Evolutionary conservation across 37 sponge, comb jelly and placozoan genomes (phyloP), one percentile per base, ranked within the genome.

Genomic region (Theonella swinhoei): DNA sequence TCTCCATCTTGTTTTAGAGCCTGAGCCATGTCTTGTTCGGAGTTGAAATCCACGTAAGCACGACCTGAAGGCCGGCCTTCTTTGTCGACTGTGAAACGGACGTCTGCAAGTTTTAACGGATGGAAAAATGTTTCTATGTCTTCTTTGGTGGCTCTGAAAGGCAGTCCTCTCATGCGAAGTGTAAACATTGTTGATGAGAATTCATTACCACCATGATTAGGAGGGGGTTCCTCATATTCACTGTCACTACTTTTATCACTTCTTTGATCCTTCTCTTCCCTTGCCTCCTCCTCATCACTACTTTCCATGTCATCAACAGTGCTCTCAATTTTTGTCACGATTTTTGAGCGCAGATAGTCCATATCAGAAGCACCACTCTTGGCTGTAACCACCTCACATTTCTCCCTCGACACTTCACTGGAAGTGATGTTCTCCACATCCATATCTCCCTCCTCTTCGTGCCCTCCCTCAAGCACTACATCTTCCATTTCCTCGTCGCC

Each of bases 81-180:
- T 22, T 74, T 62, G 70, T 93, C 90, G 20, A 65, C 36, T 1
- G 87, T 89, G 59, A 91, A 73, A 14, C 99, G 64, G 32, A 96
- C 82, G 5, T 70, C 89, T 36, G 31, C 60, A 38, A 94, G 58
- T 3, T 62, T 19, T 28, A 96, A 59, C 0, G 99, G 99, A 77
- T 88, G 90, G 87, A 98, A 98, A 81, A 98, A 98, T 31, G 73
- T 66, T 4, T 88, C 76, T 38, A 98, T 83, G 75, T 98, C 95
- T 43, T 87, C 64, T 61, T 84, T 79, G 5, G 41, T 87, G n/a
- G 92, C 92, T 39, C 36, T 85, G 70, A 96, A 98, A 5, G 99
- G 99, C 3, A 98, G 84, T 0, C 99, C 99, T 26, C 87, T 78
- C 87, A 98, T 90, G 73, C 91, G 93, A 8, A 96, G 72, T 62